Conservation (phyloP, 2,888 invertebrate species). For the Drosophila ezoana region DNA sequence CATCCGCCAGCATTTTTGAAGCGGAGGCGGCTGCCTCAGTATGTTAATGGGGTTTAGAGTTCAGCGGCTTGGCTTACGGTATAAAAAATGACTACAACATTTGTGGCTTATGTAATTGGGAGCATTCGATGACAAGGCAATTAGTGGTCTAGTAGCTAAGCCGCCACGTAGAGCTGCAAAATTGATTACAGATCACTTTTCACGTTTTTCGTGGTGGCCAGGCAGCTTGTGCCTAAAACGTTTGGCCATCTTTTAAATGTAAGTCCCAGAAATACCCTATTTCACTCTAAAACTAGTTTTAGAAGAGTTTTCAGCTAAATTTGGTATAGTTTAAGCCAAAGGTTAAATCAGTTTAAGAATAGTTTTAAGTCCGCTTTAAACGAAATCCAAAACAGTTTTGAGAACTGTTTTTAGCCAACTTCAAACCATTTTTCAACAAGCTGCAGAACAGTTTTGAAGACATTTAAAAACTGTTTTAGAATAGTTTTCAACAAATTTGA, state of each 20-base stretch:
- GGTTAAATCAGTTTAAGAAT: too few relatives aligned
- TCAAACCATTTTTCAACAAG: background rate
- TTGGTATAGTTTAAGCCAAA: background rate
- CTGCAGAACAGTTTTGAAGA: too few relatives aligned
- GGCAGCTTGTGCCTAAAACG: too few relatives aligned
- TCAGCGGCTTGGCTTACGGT: constrained; percentile 34
- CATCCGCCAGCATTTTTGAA: constrained; percentile 63
- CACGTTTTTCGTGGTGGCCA: background rate
- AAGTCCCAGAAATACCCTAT: too few relatives aligned
- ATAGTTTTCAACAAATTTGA: too few relatives aligned
- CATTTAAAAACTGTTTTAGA: too few relatives aligned
- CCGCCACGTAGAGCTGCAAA: background rate
- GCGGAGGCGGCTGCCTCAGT: constrained; percentile 59
- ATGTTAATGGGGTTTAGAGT: constrained; percentile 56
- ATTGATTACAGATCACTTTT: background rate
- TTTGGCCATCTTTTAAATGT: too few relatives aligned
- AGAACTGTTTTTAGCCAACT: too few relatives aligned
- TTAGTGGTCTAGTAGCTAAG: background rate
- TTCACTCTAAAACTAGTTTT: too few relatives aligned
- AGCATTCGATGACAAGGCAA: constrained; percentile 20
- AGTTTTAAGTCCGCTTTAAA: background rate
- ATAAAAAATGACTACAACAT: constrained; percentile 28
- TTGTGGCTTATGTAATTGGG: constrained; percentile 20
- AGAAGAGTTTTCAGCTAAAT: too few relatives aligned
- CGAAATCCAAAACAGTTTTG: too few relatives aligned